Evolutionary conservation across 2,888 invertebrate genomes (phyloP).

Genomic region (Troilus luridus): DNA sequence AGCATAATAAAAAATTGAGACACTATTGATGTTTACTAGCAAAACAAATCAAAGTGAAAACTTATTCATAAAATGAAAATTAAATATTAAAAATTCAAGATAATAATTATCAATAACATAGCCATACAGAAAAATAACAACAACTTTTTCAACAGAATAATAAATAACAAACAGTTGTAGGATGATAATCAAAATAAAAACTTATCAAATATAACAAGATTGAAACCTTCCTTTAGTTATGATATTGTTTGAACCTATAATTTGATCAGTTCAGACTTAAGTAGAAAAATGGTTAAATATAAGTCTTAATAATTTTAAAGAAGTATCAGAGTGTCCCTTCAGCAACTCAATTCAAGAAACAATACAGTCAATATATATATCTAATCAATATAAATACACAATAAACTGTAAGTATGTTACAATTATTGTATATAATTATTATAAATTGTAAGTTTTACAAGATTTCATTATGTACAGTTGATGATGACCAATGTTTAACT

Average conservation of each 20-base stretch:
- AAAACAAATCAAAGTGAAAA: neutral
- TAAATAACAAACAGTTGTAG: neutral
- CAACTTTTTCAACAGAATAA: neutral
- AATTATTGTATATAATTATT: neutral
- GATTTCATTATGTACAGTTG: neutral
- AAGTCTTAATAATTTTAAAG: neutral
- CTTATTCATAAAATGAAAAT: neutral
- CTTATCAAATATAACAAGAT: slow-evolving; percentile 22
- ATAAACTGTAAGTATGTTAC: neutral
- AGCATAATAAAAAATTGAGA: too few relatives aligned
- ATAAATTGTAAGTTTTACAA: neutral
- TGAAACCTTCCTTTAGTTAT: slow-evolving; percentile 48
- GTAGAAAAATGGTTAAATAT: neutral
- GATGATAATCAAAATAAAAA: slow-evolving; percentile 2
- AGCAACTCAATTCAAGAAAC: neutral
- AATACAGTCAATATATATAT: neutral
- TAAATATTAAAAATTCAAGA: neutral
- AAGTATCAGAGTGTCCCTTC: neutral
- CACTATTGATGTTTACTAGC: neutral
- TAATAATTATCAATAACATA: neutral
- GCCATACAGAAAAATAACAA: too few relatives aligned
- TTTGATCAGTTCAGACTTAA: neutral
- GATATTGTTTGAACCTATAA: neutral
- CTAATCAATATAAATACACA: neutral
- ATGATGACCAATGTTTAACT: neutral